Percentiles rank a stretch among this genome's conserved stretches.
phyloP scores from a whole-genome alignment of 2,797 vertebrate genomes.

The Leucoraja ocellata region DNA sequence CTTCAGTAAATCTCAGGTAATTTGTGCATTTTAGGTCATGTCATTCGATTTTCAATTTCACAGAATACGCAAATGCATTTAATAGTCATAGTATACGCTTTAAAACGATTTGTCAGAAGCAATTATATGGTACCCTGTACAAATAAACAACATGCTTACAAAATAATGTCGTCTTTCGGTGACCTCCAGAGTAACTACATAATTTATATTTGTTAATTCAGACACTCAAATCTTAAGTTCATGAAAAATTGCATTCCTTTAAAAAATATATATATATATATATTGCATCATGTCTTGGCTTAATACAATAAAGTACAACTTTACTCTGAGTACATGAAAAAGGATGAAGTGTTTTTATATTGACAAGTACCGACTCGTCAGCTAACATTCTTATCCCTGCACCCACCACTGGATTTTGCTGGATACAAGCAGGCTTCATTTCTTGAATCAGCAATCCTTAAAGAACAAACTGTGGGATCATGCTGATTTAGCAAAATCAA shows the following conservation, averaged over 20 bases:
- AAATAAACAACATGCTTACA: neutral
- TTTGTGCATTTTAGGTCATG: constrained; percentile 8
- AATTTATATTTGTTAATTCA: neutral
- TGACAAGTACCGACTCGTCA: constrained; percentile 24
- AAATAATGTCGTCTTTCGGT: neutral
- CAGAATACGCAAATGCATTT: constrained; percentile 22
- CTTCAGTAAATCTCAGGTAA: neutral
- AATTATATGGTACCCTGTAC: neutral
- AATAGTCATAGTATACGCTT: neutral
- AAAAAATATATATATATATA: neutral
- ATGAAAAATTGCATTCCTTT: neutral
- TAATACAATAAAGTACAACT: constrained; percentile 15
- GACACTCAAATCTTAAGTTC: neutral
- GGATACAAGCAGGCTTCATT: constrained; percentile 4
- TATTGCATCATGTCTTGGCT: neutral
- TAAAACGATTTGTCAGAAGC: neutral
- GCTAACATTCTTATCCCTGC: neutral
- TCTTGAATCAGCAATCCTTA: constrained; percentile 12
- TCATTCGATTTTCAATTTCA: constrained; percentile 27
- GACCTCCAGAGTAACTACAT: neutral
- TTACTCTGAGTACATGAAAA: neutral
- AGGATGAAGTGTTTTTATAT: neutral
- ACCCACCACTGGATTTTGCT: neutral
- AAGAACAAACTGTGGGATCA: constrained; percentile 2
- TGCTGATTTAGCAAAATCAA: constrained; percentile 15